phyloP scores from a whole-genome alignment of 2,797 vertebrate species.

The Bovichtus variegatus region DNA sequence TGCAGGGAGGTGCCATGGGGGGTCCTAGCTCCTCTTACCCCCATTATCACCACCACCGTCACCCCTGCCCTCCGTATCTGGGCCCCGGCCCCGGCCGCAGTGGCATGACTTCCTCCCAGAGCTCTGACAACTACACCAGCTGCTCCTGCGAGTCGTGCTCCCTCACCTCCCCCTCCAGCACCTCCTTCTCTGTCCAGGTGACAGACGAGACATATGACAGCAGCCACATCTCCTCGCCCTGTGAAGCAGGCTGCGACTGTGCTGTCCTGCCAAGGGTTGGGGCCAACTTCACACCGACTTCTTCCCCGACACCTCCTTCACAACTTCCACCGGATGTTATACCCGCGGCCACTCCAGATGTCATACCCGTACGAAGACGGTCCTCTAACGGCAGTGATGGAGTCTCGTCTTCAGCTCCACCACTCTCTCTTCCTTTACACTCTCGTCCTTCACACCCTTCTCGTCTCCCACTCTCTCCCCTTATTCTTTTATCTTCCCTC shows the following conservation, averaged over 20 bases:
- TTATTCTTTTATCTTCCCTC: conserved; percentile 66
- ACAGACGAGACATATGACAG: conserved; percentile 85
- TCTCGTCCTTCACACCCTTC: conserved; percentile 48
- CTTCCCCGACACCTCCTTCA: conserved; percentile 26
- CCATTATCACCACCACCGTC: conserved; percentile 69
- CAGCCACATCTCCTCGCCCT: conserved; percentile 84
- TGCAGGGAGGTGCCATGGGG: conserved; percentile 77
- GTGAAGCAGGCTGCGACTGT: conserved; percentile 71
- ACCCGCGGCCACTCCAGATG: conserved; percentile 56
- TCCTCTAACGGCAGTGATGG: conserved; percentile 44
- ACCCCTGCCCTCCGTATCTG: conserved; percentile 77
- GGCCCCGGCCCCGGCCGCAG: conserved; percentile 77
- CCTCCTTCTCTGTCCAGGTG: conserved; percentile 86
- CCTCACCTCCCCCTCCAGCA: conserved; percentile 87
- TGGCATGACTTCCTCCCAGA: conserved; percentile 83
- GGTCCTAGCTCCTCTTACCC: conserved; percentile 69
- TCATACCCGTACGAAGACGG: conserved; percentile 58
- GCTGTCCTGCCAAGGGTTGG: conserved; percentile 23
- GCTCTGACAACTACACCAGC: conserved; percentile 89
- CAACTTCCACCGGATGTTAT: conserved; percentile 68
- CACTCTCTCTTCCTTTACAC: conserved; percentile 66
- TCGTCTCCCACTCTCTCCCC: conserved; percentile 70
- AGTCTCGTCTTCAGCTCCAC: conserved; percentile 28
- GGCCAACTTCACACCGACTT: conserved; percentile 5
- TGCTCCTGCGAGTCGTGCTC: conserved; percentile 91